Evolutionary conservation across 2,797 vertebrate species (phyloP).

Genomic region (Sebastolobus altivelis): DNA sequence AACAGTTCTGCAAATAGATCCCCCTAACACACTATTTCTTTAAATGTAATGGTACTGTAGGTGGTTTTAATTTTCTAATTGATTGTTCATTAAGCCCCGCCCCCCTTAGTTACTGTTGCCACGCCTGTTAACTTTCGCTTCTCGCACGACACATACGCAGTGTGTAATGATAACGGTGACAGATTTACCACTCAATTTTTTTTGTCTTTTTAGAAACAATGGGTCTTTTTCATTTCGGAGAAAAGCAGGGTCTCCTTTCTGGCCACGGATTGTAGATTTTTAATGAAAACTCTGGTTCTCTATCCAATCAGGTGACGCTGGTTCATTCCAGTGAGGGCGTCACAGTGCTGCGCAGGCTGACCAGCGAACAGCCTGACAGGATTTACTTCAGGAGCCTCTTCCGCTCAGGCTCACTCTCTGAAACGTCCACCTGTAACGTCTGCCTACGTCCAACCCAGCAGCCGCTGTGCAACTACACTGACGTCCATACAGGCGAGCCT

Average conservation of each 20-base stretch:
- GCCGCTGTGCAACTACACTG: constrained; percentile 91
- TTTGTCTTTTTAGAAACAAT: too few relatives aligned
- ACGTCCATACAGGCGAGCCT: constrained; percentile 89
- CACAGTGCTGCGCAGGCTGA: constrained; percentile 86
- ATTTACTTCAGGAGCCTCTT: constrained; percentile 91
- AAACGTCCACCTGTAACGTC: constrained; percentile 90
- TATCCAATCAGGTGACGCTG: constrained; percentile 80
- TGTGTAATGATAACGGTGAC: too few relatives aligned
- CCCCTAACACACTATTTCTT: not conserved
- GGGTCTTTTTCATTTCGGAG: too few relatives aligned
- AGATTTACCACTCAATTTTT: too few relatives aligned
- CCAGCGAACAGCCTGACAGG: constrained; percentile 87
- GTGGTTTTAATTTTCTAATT: not conserved
- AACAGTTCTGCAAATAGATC: too few relatives aligned
- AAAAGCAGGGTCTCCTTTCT: too few relatives aligned
- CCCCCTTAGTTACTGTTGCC: constrained; percentile 72
- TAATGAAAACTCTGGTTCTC: not conserved
- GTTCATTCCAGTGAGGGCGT: constrained; percentile 93
- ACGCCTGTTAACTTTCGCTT: too few relatives aligned
- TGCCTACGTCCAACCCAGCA: constrained; percentile 85
- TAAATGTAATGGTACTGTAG: not conserved
- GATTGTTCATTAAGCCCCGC: constrained; percentile 39
- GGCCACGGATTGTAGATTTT: too few relatives aligned
- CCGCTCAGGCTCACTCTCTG: constrained; percentile 85
- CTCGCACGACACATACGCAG: too few relatives aligned